Evolutionary conservation across 1,140 invertebrate species (phyloP), one percentile per base, ranked within the genome.

Genomic region (Hormaphis cornu): DNA sequence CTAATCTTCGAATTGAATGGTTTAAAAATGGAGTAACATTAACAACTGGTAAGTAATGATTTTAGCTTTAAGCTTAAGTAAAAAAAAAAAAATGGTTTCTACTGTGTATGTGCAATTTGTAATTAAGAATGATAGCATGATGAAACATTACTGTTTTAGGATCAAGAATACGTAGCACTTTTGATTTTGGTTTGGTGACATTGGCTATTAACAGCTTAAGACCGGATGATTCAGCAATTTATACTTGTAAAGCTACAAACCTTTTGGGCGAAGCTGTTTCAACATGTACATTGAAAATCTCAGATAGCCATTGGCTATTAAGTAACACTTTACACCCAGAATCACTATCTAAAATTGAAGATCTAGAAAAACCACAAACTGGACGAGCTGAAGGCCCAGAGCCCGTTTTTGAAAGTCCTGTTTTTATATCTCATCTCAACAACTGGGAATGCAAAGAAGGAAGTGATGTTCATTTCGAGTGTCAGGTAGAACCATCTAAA

Each of bases 141-240:
- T 56, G 59, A 20, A 63, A 74, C 66, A 53, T 66, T 69, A 50
- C 44, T 54, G 18, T 74, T 22, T 28, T 44, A 82, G 83, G 84
- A 56, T 79, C 91, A 12, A 83, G 93, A 72, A 81, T 95, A 52
- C 86, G 89, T 73, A 93, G 90, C 74, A 93, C 90, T 6, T 93
- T 94, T 74, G 92, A 95, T 77, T 97, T 97, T 78, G 94, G 94
- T 28, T 80, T 95, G n/a, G 93, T 96, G 0, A 91, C 90, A 0
- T 78, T 97, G 9, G 91, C 93, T 33, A 91, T 97, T 69, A 90
- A 90, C 76, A 86, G 90, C 22, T 75, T 94, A 33, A 83, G 94
- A 73, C 81, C 85, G 30, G 91, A 95, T 76, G 94, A 97, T 80
- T 90, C 90, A 10, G 94, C 92, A 33, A 92, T 96, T 76, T 97